Evolutionary conservation across 2,888 invertebrate genomes (phyloP), one percentile per base, ranked within the genome.

Genomic region (Pseudanteris insignis): DNA sequence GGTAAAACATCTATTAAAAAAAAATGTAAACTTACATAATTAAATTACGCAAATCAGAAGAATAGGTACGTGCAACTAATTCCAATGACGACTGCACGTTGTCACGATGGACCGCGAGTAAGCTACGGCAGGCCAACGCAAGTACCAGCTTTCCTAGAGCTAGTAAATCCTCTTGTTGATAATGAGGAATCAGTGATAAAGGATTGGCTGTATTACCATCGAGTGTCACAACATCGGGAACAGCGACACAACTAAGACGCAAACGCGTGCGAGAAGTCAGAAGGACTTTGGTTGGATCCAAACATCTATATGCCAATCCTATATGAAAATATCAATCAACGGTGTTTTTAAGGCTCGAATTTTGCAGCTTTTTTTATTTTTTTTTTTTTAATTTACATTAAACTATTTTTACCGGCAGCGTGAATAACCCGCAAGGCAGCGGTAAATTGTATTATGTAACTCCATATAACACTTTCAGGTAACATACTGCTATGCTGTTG

Each of bases 391-490:
- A 18, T 18, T 18, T 3, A 26, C 8, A 26, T 26, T 26, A 9
- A 10, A 9, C 4, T 3, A 29, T 29, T 29, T 29, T 51, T 64
- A 80, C 79, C 79, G 63, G 86, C 85, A 43, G 87, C 88, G 82
- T 99, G 98, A 67, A 98, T 91, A 55, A 91, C 89, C 50, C 97
- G 86, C 65, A 99, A 83, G 0, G 94, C 97, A 2, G 96, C 93
- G 18, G 95, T 95, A 65, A 99, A 84, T 81, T 99, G 96, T 70
- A 98, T 94, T 36, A 98, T 88, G 70, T 96, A 91, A 68, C 92
- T 92, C 98, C 98, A 99, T 66, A 99, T 88, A 43, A 92, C 87
- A 26, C 91, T 88, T 79, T 98, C 98, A 0, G 96, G 91, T 63
- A 97, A 84, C 77, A 93, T 81, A 68, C 86, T 87, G 70, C 85